Evolutionary conservation across 2,888 invertebrate species (phyloP), one percentile per base, ranked within the genome.

Genomic region (Xylota segnis): DNA sequence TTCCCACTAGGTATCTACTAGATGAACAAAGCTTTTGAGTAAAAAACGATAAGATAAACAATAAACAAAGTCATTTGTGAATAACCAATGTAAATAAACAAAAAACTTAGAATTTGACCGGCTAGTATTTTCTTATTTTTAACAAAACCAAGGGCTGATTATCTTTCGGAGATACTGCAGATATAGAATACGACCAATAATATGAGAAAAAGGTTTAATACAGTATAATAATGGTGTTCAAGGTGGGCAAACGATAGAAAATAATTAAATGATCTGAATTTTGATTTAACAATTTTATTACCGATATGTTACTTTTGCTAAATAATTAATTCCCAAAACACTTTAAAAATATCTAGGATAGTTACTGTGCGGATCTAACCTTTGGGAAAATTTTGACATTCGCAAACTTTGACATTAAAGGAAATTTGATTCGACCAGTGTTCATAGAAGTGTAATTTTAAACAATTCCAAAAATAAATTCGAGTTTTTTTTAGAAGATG

Each of bases 1-100:
- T 43, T 4, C 16, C 29, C 1, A 29, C 2, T 7, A 29, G 12
- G 5, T 18, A 9, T n/a, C 10, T 47, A 10, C 0, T 34, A 1
- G 16, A 56, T n/a, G 29, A 43, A 27, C 3, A 32, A 29, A 27
- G 47, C 32, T 40, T 29, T 68, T 68, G n/a, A 32, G 23, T 32
- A 18, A 12, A 14, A 37, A 27, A 6, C 7, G 72, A 52, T 61
- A 61, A 74, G 52, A 74, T 50, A 74, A 74, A 61, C 52, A 72
- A 61, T 43, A 74, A 74, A 74, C 40, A 61, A 61, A 61, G 16
- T 12, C 40, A 9, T 9, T n/a, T 29, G 7, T 40, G 23, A 59
- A 16, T 37, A 72, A 16, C 1, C 7, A 16, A 16, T 10, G 50
- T 52, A 63, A 40, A 74, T 63, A 74, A 74, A 74, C 54, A 54